Conservation (phyloP, 2,797 vertebrate species). For the Chelonia mydas region DNA sequence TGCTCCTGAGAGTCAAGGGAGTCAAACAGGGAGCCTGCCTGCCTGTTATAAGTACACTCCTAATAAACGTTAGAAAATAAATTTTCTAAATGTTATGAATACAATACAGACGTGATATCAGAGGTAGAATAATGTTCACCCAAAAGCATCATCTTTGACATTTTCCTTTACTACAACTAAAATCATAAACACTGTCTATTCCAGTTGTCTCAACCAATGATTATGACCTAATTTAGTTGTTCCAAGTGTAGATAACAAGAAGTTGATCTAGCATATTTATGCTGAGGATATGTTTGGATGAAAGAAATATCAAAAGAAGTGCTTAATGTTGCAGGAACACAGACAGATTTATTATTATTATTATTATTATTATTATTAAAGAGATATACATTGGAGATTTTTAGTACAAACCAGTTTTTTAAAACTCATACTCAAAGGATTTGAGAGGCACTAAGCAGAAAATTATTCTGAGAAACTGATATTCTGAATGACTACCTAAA, state of each 20-base stretch:
- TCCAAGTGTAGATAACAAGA: background rate
- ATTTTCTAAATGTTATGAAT: background rate
- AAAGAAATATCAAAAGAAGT: background rate
- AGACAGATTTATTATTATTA: too few species aligned
- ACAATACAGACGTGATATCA: background rate
- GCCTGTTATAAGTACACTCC: background rate
- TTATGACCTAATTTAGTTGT: background rate
- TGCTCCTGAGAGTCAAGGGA: background rate
- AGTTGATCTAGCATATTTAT: background rate
- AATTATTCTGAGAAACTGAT: background rate
- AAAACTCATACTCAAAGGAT: too few species aligned
- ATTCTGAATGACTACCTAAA: background rate
- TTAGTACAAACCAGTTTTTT: too few species aligned
- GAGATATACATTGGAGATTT: too few species aligned
- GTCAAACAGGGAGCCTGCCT: background rate
- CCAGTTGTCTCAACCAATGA: background rate
- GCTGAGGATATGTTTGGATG: background rate
- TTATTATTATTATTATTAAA: too few species aligned
- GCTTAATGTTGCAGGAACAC: background rate
- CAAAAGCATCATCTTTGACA: background rate
- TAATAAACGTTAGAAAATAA: background rate
- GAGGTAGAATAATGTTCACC: background rate
- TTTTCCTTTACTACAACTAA: background rate
- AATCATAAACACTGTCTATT: background rate
- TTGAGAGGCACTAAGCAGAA: too few species aligned